Conservation (phyloP, 2,888 invertebrate genomes). For the Platerodrilus igneus region DNA sequence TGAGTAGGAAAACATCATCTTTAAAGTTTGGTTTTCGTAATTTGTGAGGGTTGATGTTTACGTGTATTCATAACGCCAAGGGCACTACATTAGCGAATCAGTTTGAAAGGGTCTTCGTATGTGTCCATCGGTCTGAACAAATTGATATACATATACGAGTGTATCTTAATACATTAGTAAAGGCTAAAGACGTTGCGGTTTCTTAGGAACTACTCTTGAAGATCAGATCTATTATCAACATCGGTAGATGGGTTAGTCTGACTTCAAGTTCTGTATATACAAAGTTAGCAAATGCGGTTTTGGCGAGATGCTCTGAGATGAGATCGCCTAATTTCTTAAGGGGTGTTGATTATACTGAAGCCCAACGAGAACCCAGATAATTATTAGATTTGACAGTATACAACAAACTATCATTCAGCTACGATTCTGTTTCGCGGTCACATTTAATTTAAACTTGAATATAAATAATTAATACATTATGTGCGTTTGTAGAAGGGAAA, state of each 20-base stretch:
- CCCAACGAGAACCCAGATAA: conserved; percentile 14
- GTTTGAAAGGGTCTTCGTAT: conserved; percentile 33
- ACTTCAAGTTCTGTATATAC: conserved; percentile 15
- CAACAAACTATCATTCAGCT: too few species aligned
- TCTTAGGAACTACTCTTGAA: conserved; percentile 27
- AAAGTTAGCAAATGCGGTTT: conserved; percentile 17
- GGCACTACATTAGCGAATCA: conserved; percentile 31
- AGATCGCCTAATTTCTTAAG: conserved; percentile 20
- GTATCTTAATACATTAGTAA: conserved; percentile 28
- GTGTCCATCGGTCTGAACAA: conserved; percentile 31
- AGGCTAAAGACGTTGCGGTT: conserved; percentile 29
- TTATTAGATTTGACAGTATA: conserved; percentile 15
- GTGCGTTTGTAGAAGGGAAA: too few species aligned
- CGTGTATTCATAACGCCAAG: conserved; percentile 30
- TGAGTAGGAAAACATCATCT: too few species aligned
- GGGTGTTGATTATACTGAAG: conserved; percentile 18
- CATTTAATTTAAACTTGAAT: background rate
- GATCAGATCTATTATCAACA: conserved; percentile 23
- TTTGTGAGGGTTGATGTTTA: conserved; percentile 31
- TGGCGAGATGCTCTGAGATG: conserved; percentile 11
- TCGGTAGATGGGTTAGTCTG: conserved; percentile 22
- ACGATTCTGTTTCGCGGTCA: background rate
- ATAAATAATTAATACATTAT: background rate
- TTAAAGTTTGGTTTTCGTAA: too few species aligned
- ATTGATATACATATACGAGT: conserved; percentile 28